A percentile compares a stretch with the other conserved stretches of the same genome.
Evolutionary conservation across 2,888 invertebrate species (phyloP).

Genomic region (Drepana falcataria): DNA sequence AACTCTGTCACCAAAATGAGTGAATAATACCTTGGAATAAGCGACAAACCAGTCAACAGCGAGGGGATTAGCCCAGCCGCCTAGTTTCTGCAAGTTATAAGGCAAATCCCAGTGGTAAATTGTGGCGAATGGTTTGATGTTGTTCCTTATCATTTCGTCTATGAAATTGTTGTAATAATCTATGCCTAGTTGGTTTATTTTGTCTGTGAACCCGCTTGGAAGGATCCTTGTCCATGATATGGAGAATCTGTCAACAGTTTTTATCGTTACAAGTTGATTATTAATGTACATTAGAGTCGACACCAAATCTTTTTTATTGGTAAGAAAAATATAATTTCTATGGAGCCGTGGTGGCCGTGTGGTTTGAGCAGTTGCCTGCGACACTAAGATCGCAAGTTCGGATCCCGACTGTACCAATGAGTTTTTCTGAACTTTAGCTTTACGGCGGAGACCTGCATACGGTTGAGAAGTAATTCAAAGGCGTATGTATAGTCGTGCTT

Average conservation of each 20-base stretch:
- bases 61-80: conserved; percentile 79
- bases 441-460: too few relatives aligned
- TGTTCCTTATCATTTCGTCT: conserved; percentile 71
- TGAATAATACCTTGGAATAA: conserved; percentile 74
- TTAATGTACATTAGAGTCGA: too few relatives aligned
- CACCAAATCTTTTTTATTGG: too few relatives aligned
- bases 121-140: conserved; percentile 79
- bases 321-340: too few relatives aligned
- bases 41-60: conserved; percentile 75
- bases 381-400: too few relatives aligned
- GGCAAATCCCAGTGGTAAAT: conserved; percentile 83
- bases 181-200: conserved; percentile 78
- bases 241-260: conserved; percentile 57
- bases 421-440: too few relatives aligned
- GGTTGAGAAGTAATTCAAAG: too few relatives aligned
- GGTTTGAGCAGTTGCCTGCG: too few relatives aligned
- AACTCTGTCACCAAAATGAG: conserved; percentile 67
- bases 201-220: conserved; percentile 74
- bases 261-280: too few relatives aligned
- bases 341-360: too few relatives aligned
- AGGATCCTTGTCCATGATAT: conserved; percentile 82
- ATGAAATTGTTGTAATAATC: conserved; percentile 82
- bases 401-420: too few relatives aligned
- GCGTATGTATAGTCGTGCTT: too few relatives aligned
- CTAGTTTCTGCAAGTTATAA: conserved; percentile 68